phyloP scores from a whole-genome alignment of 2,113 vertebrate species.

The Pipra filicauda region DNA sequence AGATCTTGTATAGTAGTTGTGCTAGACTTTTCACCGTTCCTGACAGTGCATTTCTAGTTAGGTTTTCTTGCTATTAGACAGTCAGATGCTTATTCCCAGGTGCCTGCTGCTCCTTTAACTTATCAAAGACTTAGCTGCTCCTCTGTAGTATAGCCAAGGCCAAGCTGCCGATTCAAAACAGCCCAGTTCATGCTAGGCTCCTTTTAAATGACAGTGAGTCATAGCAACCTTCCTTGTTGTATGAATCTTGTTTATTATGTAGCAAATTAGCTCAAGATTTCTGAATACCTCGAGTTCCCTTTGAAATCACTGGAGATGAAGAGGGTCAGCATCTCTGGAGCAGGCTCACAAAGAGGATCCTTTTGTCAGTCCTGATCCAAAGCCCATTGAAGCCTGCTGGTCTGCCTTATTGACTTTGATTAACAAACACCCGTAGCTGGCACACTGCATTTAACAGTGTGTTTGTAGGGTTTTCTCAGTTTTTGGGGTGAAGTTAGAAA shows the following conservation, averaged over 20 bases:
- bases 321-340: constrained; percentile 8
- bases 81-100: not conserved
- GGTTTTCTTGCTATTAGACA: not conserved
- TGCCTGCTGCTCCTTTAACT: constrained; percentile 39
- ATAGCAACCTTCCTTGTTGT: constrained; percentile 18
- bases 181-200: not conserved
- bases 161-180: constrained; percentile 14
- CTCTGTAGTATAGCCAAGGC: constrained; percentile 35
- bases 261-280: constrained; percentile 55
- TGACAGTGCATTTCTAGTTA: not conserved
- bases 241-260: constrained; percentile 41
- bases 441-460: not conserved
- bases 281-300: not conserved
- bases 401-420: not conserved
- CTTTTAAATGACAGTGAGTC: not conserved
- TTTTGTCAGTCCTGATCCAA: constrained; percentile 23
- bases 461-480: not conserved
- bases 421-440: not conserved
- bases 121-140: constrained; percentile 37
- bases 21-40: not conserved
- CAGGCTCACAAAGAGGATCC: constrained; percentile 11
- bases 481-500: not conserved
- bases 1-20: not conserved
- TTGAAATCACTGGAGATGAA: constrained; percentile 13
- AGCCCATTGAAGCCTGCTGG: not conserved